A percentile compares a stretch with the other conserved stretches of the same genome.
Evolutionary conservation across 1,140 invertebrate species (phyloP).

Genomic region (Asobara japonica): DNA sequence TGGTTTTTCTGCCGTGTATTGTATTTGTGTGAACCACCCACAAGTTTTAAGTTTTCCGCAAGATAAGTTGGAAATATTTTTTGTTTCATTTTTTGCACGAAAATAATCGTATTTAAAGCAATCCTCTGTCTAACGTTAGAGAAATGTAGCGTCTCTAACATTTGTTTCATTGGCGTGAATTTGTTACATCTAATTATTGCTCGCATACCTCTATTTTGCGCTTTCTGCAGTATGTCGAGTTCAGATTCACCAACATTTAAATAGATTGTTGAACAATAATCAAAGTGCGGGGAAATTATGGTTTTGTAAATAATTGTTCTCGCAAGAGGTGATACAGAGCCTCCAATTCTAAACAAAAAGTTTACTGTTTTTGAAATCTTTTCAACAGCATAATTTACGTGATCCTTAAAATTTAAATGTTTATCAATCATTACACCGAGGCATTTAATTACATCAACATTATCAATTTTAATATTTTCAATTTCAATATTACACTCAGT

Average conservation of each 20-base stretch:
- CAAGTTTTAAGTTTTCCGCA: too few relatives aligned
- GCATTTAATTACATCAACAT: not conserved
- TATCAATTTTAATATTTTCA: not conserved
- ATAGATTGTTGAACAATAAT: conserved; percentile 11
- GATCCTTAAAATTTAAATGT: not conserved
- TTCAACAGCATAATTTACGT: not conserved
- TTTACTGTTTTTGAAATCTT: conserved; percentile 18
- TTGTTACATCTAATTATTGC: too few relatives aligned
- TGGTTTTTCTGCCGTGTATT: too few relatives aligned
- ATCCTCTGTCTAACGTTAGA: too few relatives aligned
- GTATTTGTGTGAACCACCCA: too few relatives aligned
- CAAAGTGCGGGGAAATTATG: conserved; percentile 20
- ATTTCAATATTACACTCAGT: not conserved
- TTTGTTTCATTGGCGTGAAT: too few relatives aligned
- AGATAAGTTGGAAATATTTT: too few relatives aligned
- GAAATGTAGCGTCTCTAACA: too few relatives aligned
- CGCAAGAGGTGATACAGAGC: not conserved
- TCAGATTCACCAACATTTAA: conserved; percentile 12
- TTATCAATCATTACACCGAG: conserved; percentile 9
- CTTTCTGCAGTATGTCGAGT: too few relatives aligned
- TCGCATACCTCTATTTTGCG: too few relatives aligned
- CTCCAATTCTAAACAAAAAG: not conserved
- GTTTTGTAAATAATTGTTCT: not conserved
- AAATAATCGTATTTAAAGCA: too few relatives aligned
- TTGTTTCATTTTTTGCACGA: too few relatives aligned